Percentiles rank a stretch among this genome's conserved stretches.
Conservation (phyloP, 37 sponge, comb jelly and placozoan species). For the Spongilla lacustris region DNA sequence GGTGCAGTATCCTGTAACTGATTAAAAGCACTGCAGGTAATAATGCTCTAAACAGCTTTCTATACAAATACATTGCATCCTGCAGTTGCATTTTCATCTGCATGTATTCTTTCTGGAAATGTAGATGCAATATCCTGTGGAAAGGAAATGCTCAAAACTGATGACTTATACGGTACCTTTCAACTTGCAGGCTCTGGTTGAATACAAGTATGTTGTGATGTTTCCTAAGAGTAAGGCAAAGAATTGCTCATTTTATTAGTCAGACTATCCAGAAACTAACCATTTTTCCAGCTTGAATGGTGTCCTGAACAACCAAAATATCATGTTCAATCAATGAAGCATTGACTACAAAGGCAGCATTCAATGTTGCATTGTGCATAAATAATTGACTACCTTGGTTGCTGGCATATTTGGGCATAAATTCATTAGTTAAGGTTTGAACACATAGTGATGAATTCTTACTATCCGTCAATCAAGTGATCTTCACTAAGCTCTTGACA, state of each 20-base stretch:
- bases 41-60: not conserved
- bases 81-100: not conserved
- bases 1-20: not conserved
- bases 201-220: too few species aligned
- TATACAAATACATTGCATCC: not conserved
- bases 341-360: too few species aligned
- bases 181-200: too few species aligned
- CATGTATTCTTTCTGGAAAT: not conserved
- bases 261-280: too few species aligned
- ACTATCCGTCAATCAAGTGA: too few species aligned
- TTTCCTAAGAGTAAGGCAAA: too few species aligned
- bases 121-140: not conserved
- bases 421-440: not conserved
- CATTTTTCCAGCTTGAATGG: not conserved
- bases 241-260: too few species aligned
- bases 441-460: too few species aligned
- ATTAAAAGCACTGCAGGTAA: too few species aligned
- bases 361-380: not conserved
- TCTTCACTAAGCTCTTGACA: too few species aligned
- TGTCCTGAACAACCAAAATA: not conserved
- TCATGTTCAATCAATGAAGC: not conserved
- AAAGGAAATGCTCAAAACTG: not conserved
- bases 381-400: not conserved
- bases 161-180: not conserved
- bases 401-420: not conserved